phyloP scores from a whole-genome alignment of 2,888 invertebrate genomes.

The Melipona bicolor region DNA sequence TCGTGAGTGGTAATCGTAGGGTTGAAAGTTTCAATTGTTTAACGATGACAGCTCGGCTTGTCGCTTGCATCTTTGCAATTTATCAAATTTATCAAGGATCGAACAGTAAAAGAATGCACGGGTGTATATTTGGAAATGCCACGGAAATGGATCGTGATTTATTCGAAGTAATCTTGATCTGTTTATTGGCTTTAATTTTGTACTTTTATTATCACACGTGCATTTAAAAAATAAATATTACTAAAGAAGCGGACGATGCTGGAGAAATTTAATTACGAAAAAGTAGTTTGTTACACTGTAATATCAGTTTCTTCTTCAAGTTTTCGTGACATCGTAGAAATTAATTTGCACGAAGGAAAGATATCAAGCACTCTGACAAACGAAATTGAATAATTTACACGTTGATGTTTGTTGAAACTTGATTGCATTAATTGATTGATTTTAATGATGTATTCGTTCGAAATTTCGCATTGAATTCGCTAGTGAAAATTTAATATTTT shows the following conservation, averaged over 20 bases:
- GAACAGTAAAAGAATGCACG: no score
- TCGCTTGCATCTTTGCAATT: neutral
- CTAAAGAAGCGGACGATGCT: neutral
- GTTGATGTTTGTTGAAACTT: neutral
- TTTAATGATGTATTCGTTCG: neutral
- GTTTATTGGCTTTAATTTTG: no score
- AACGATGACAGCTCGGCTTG: neutral
- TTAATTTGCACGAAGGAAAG: no score
- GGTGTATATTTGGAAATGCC: no score
- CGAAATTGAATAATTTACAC: no score
- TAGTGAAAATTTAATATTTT: neutral
- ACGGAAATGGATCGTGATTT: no score
- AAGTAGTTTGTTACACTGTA: neutral
- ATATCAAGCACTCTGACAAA: no score
- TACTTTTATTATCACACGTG: neutral
- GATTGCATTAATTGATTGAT: neutral
- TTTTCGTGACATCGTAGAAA: no score
- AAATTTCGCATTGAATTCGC: neutral
- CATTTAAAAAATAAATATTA: neutral
- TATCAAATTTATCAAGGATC: neutral
- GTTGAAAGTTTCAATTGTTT: neutral
- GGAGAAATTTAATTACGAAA: neutral
- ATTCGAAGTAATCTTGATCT: no score
- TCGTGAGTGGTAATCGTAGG: neutral
- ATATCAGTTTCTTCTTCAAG: no score